Evolutionary conservation across 2,113 vertebrate species (phyloP), one percentile per base, ranked within the genome.

Genomic region (Sander lucioperca): DNA sequence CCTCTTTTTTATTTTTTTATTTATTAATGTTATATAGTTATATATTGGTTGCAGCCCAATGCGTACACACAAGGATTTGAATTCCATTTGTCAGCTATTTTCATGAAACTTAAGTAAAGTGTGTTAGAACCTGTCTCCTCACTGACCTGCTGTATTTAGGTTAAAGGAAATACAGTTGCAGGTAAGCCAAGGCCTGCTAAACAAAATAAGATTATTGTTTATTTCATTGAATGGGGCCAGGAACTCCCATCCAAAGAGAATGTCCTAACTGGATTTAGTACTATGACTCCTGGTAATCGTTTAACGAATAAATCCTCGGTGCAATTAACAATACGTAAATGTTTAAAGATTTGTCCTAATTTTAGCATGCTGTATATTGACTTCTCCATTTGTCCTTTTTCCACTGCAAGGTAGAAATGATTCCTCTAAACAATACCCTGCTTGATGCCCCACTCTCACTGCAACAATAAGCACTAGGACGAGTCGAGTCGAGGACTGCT

Each of bases 151-250:
- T 50, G 13, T 48, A 47, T 75, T 74, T 25, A 36, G 33, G 21
- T 47, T 64, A 15, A 53, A 71, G 70, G 39, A 71, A 76, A 77
- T 57, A 30, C 25, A 23, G 51, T 33, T 43, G 15, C 27, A 53
- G 36, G 36, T 21, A 43, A 79, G 19, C 66, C 27, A 54, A 61
- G 77, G 25, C 6, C 47, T 59, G 62, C 33, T 53, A 47, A 63
- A 66, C 27, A 65, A 79, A 79, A 71, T 71, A 3, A 57, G 83
- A 82, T 80, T 53, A 65, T 58, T 48, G 43, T 70, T 64, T 59
- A 43, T 83, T 66, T 64, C 25, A 68, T 18, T 77, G 39, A 30
- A 74, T 51, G 54, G 25, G 12, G 19, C 61, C 53, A 50, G 58
- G 39, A 59, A 65, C 23, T 21, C 9, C 19, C 14, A n/a, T 66